A percentile compares a stretch with the other conserved stretches of the same genome.
Conservation (phyloP, 2,113 vertebrate genomes). For the Baryphthengus martii region DNA sequence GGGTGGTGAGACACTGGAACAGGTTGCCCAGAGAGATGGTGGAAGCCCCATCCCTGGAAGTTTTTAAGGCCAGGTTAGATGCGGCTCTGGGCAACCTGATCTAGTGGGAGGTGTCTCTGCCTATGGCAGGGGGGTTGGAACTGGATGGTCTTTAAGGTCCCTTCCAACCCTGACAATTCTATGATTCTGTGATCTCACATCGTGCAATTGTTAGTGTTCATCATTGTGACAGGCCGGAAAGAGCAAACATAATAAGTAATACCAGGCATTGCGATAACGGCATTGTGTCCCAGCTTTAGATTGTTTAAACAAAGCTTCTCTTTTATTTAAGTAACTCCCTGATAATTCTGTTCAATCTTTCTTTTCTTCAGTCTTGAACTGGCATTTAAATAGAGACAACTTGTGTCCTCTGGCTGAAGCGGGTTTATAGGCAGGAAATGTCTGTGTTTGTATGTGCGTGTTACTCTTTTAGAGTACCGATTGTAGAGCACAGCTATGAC, state of each 20-base stretch:
- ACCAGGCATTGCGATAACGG: not conserved
- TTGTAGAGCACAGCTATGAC: not conserved
- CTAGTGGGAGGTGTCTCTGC: no score
- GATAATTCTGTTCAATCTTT: conserved; percentile 10
- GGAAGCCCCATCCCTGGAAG: no score
- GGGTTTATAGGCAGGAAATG: not conserved
- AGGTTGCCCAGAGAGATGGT: no score
- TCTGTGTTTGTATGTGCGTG: not conserved
- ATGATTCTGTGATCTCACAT: no score
- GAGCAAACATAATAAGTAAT: conserved; percentile 49
- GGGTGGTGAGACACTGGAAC: no score
- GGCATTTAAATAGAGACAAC: not conserved
- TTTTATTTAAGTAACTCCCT: conserved; percentile 15
- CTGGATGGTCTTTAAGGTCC: no score
- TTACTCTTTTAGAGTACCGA: not conserved
- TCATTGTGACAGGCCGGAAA: conserved; percentile 18
- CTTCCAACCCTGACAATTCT: no score
- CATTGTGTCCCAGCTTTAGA: conserved; percentile 13
- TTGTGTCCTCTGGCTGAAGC: not conserved
- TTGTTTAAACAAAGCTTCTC: not conserved
- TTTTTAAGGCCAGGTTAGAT: no score
- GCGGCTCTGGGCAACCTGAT: no score
- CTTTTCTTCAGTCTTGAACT: not conserved
- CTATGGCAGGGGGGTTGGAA: no score
- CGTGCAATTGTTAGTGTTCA: conserved; percentile 1